A percentile compares a stretch with the other conserved stretches of the same genome.
These are phyloP conservation scores for Piaya cayana DNA, from an alignment of 2,113 vertebrate species.

Conservation along the genomic window DNA sequence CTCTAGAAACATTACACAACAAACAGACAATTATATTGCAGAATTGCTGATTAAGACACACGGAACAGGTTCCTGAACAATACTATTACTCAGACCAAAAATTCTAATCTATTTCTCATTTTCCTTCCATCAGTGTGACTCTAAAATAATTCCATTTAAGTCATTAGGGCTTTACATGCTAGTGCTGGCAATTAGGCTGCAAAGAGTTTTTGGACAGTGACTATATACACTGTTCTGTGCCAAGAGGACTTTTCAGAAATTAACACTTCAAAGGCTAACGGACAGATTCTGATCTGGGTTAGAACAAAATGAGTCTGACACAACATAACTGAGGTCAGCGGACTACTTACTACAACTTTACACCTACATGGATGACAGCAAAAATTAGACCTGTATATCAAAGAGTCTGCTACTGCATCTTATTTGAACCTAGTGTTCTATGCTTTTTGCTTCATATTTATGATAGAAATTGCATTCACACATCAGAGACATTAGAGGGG, in stretches of 20 bases:
- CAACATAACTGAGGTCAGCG: neutral
- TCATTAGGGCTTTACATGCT: neutral
- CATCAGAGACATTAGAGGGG: neutral
- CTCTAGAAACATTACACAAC: conserved; percentile 30
- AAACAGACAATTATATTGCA: neutral
- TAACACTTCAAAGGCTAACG: conserved; percentile 28
- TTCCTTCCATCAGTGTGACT: neutral
- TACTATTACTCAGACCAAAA: neutral
- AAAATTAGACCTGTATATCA: neutral
- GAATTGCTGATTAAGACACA: neutral
- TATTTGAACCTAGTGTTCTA: neutral
- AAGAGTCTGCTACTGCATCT: neutral
- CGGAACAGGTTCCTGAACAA: neutral
- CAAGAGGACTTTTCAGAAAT: conserved; percentile 24
- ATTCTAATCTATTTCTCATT: conserved; percentile 20
- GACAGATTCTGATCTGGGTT: neutral
- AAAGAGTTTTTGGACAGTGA: conserved; percentile 18
- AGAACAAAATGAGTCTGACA: neutral
- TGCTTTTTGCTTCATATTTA: neutral
- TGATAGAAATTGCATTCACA: neutral
- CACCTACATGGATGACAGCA: neutral
- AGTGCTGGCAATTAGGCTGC: neutral
- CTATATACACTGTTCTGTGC: neutral
- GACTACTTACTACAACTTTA: neutral
- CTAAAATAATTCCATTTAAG: conserved; percentile 6